Conservation (phyloP, 2,113 vertebrate species). For the Hippocampus guttulatus region DNA sequence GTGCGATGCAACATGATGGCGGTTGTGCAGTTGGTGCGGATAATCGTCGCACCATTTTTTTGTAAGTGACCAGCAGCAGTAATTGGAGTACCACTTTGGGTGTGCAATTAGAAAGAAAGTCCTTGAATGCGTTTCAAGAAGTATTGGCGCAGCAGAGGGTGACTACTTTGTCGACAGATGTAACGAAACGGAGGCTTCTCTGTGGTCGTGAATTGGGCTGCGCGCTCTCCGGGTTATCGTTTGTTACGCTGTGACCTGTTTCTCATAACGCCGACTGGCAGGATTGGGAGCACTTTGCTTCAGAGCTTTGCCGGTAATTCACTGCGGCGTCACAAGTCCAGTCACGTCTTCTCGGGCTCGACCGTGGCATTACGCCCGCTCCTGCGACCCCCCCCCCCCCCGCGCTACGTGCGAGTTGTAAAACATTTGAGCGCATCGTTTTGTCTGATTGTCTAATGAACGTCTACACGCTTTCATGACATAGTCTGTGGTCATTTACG, state of each 20-base stretch:
- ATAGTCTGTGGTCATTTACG: conserved; percentile 36
- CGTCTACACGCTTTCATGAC: conserved; percentile 25
- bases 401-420: conserved; percentile 21
- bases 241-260: conserved; percentile 20
- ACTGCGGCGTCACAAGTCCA: conserved; percentile 36
- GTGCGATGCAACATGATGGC: too few species aligned
- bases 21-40: too few species aligned
- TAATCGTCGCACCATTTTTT: too few species aligned
- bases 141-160: conserved; percentile 15
- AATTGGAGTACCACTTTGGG: too few species aligned
- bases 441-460: conserved; percentile 36
- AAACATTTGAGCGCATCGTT: conserved; percentile 38
- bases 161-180: conserved; percentile 19
- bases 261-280: conserved; percentile 28
- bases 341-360: conserved; percentile 37
- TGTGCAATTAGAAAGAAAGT: too few species aligned
- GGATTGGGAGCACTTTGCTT: conserved; percentile 33
- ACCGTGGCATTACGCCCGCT: conserved; percentile 22
- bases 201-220: conserved; percentile 20
- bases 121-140: conserved; percentile 9
- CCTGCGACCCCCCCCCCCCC: not conserved
- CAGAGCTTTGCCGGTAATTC: conserved; percentile 39
- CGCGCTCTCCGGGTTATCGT: conserved; percentile 13
- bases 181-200: conserved; percentile 27
- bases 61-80: too few species aligned